Evolutionary conservation across 2,113 vertebrate species (phyloP), one percentile per base, ranked within the genome.

Genomic region (Porphyrio hochstetteri): DNA sequence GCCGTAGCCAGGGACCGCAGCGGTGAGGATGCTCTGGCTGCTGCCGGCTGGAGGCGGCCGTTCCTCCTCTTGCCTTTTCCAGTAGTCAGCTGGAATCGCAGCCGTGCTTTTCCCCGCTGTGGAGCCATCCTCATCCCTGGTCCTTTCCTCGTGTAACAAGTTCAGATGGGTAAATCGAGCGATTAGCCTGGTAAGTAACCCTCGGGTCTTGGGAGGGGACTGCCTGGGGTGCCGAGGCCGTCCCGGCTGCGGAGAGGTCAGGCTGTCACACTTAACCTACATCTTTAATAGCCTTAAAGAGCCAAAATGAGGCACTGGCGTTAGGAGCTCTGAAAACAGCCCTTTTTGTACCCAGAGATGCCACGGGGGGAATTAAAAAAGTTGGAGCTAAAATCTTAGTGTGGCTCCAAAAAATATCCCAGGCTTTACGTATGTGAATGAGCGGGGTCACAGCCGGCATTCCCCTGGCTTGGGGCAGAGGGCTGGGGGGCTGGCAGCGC

Each of bases 391-490:
- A 52, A 16, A 93, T 68, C 9, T 76, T 19, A 18, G 16, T 0
- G 9, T 13, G 90, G 57, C 72, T 76, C 68, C 63, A 20, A 10
- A 48, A 85, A 80, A 74, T 68, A 8, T 44, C 61, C 74, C 77
- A 53, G 46, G n/a, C 60, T 65, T 90, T 13, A 24, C 28, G 9
- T 4, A 0, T 0, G 12, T 10, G 46, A 10, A 20, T 7, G 33
- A 17, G 33, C 6, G 1, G 23, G n/a, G 63, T 56, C 8, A 0
- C 3, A 16, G 24, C 14, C 9, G 2, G 11, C 13, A 0, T 28
- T 27, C 11, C 21, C 44, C 44, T 46, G 44, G 17, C 44, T 18
- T 18, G 44, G 44, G 44, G 44, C 18, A 46, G 44, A 46, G 44
- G 44, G 44, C 44, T 46, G 44, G 44, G 16, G 44, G 44, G 44